Percentiles rank a stretch among this genome's conserved stretches.
phyloP scores from a whole-genome alignment of 1,140 invertebrate genomes.

The Copidosoma floridanum region DNA sequence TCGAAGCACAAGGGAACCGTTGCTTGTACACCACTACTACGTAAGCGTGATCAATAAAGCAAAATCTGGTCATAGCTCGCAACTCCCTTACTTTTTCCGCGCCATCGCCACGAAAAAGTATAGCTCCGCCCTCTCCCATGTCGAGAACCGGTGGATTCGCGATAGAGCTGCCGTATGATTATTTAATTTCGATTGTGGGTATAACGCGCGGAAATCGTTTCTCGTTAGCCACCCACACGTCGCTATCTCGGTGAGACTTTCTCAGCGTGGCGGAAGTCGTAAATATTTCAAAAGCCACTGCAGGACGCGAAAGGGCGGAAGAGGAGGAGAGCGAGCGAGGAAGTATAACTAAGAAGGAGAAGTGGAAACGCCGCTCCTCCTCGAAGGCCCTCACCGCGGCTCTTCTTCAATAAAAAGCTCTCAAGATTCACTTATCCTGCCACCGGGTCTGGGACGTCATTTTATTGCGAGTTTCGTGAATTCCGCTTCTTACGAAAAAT shows the following conservation, averaged over 20 bases:
- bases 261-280: slow-evolving; percentile 19
- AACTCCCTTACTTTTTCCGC: too few relatives aligned
- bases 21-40: too few relatives aligned
- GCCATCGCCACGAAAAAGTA: background rate
- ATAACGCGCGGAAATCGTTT: slow-evolving; percentile 3
- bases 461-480: too few relatives aligned
- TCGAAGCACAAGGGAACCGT: too few relatives aligned
- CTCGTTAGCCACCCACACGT: slow-evolving; percentile 9
- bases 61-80: background rate
- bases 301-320: background rate
- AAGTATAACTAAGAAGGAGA: too few relatives aligned
- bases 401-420: slow-evolving; percentile 12
- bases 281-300: slow-evolving; percentile 20
- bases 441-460: background rate
- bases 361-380: too few relatives aligned
- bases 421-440: slow-evolving; percentile 7
- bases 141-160: background rate
- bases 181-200: background rate
- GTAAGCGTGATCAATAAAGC: slow-evolving; percentile 28
- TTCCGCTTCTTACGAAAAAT: too few relatives aligned
- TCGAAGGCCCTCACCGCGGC: background rate
- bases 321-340: too few relatives aligned
- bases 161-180: background rate
- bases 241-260: slow-evolving; percentile 8
- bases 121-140: background rate